phyloP scores from a whole-genome alignment of 53 echinoderm and acorn worm species.

The Mesocentrotus franciscanus region DNA sequence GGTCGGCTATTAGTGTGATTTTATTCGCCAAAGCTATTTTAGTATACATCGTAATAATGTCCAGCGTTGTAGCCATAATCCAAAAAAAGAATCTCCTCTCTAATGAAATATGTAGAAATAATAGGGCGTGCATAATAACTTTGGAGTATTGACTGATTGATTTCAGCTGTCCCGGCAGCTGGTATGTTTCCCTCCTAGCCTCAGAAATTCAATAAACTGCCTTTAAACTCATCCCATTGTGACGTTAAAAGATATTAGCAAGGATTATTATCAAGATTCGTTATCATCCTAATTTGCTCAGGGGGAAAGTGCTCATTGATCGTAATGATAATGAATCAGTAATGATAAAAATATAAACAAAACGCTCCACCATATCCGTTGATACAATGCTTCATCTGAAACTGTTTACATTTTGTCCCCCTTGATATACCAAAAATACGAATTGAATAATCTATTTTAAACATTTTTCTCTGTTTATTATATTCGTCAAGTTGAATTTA shows the following conservation, averaged over 20 bases:
- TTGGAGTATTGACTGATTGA: not conserved
- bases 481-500: no score
- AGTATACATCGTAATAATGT: not conserved
- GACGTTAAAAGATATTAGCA: not conserved
- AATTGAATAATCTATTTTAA: no score
- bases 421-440: no score
- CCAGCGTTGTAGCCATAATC: not conserved
- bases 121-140: constrained; percentile 27
- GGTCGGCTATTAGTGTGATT: not conserved
- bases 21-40: not conserved
- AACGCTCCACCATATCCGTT: not conserved
- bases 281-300: not conserved
- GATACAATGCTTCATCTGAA: no score
- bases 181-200: not conserved
- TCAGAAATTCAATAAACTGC: constrained; percentile 19
- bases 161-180: constrained; percentile 39
- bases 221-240: constrained; percentile 3
- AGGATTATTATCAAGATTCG: not conserved
- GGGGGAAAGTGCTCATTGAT: not conserved
- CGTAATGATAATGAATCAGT: constrained; percentile 15
- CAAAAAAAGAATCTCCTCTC: not conserved
- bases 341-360: not conserved
- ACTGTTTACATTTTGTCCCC: no score
- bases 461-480: no score
- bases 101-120: not conserved